Conservation (phyloP, 2,888 invertebrate genomes). For the Trichopoda pennipes region DNA sequence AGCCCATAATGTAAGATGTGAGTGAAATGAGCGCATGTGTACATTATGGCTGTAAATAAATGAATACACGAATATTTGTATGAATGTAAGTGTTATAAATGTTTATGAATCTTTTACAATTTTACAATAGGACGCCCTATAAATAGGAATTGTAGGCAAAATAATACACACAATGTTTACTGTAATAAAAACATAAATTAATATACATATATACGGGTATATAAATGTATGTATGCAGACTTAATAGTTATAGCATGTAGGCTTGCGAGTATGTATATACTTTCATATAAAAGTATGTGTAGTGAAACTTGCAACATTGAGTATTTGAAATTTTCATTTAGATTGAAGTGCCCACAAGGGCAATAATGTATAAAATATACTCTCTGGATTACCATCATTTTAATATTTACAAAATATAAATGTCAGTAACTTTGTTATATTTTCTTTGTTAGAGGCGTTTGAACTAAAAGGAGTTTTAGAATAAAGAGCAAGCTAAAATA, state of each 20-base stretch:
- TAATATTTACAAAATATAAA: neutral
- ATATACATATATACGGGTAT: no score
- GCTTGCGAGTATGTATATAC: neutral
- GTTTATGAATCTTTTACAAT: slow-evolving; percentile 20
- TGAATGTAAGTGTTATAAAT: slow-evolving; percentile 37
- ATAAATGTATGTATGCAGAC: neutral
- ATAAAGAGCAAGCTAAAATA: neutral
- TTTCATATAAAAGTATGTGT: slow-evolving; percentile 4
- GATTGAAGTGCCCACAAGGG: slow-evolving; percentile 67
- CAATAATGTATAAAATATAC: slow-evolving; percentile 66
- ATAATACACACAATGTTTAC: neutral
- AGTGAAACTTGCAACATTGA: slow-evolving; percentile 52
- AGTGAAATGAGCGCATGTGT: slow-evolving; percentile 1
- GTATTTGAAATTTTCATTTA: slow-evolving; percentile 66
- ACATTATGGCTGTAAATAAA: neutral
- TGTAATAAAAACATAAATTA: neutral
- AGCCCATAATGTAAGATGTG: slow-evolving; percentile 48
- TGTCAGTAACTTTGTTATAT: neutral
- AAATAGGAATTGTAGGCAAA: slow-evolving; percentile 3
- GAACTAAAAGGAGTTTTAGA: neutral
- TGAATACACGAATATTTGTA: slow-evolving; percentile 11
- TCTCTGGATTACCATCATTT: slow-evolving; percentile 50
- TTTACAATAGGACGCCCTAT: slow-evolving; percentile 25
- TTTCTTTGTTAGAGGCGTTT: slow-evolving; percentile 4
- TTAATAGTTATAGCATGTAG: neutral